Base-by-base conservation (phyloP, 2,113 vertebrate species). In the Erythrolamprus reginae region DNA sequence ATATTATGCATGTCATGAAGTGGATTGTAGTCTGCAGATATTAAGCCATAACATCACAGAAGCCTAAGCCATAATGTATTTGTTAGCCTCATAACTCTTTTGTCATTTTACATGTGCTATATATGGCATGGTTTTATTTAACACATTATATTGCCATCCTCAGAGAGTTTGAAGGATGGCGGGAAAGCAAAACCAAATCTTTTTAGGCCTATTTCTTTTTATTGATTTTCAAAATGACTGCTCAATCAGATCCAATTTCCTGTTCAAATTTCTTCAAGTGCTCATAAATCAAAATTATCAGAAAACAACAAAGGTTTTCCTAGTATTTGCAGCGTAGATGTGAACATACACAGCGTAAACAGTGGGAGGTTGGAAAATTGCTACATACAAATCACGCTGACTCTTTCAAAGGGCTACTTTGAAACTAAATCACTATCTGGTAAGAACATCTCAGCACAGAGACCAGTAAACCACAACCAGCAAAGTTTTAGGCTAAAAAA, bases 191-290 rank as follows among this genome's bases (percentile, higher is more conserved):
- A 61, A 28, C 89, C 24, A 26, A 52, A 10, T 50, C 19, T 91
- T 89, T 89, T 45, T 50, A 87, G 28, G 53, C 42, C 83, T 77
- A 53, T 87, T 85, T 50, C 28, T 58, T 48, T 48, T 65, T 91
- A 42, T 61, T 5, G 88, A 87, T 92, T 84, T 84, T 48, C 55
- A 83, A 15, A 89, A 28, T 83, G 38, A 26, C 23, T 89, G 28
- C 88, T 91, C 52, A 91, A 86, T 88, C 47, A 88, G 91, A 90
- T 84, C 50, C 89, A 84, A 88, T 84, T 89, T 90, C 88, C 24
- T 58, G 28, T 70, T 86, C 38, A 86, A 53, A 87, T 83, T 89
- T 91, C 7, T 88, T 92, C 23, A 83, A 55, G 84, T 26, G 86
- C 56, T 70, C 6, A 17, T 82, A 87, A 90, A 87, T 65, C 47